Evolutionary conservation across 2,113 vertebrate genomes (phyloP).

Genomic region (Pollachius pollachius): DNA sequence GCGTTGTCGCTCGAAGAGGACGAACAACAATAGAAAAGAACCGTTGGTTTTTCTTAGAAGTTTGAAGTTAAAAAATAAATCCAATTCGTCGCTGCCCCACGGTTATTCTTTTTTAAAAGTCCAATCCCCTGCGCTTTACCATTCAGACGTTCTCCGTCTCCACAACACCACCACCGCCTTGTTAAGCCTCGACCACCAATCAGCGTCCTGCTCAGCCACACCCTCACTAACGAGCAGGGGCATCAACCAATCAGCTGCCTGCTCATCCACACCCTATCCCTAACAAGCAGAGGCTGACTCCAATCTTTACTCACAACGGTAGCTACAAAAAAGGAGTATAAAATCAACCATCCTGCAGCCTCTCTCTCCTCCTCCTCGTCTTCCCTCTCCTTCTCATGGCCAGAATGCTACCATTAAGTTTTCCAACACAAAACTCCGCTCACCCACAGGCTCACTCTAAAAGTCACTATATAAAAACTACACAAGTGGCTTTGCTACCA

Average conservation of each 20-base stretch:
- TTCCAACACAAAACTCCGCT: constrained; percentile 16
- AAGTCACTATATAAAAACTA: constrained; percentile 30
- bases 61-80: constrained; percentile 36
- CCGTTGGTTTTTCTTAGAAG: too few species aligned
- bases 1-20: constrained; percentile 50
- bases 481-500: constrained; percentile 53
- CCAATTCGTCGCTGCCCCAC: background rate
- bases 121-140: background rate
- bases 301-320: background rate
- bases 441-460: too few species aligned
- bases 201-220: too few species aligned
- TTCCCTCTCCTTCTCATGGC: constrained; percentile 22
- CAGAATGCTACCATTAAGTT: constrained; percentile 52
- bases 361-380: constrained; percentile 19
- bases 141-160: constrained; percentile 25
- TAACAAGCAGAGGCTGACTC: background rate
- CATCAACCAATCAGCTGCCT: too few species aligned
- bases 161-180: too few species aligned
- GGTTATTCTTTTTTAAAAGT: too few species aligned
- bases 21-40: too few species aligned
- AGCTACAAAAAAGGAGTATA: constrained; percentile 35
- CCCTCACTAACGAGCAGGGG: too few species aligned
- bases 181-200: too few species aligned
- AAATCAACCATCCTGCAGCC: constrained; percentile 5
- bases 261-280: too few species aligned